Evolutionary conservation across 2,888 invertebrate genomes (phyloP).

Genomic region (Brachypalpus laphriformis): DNA sequence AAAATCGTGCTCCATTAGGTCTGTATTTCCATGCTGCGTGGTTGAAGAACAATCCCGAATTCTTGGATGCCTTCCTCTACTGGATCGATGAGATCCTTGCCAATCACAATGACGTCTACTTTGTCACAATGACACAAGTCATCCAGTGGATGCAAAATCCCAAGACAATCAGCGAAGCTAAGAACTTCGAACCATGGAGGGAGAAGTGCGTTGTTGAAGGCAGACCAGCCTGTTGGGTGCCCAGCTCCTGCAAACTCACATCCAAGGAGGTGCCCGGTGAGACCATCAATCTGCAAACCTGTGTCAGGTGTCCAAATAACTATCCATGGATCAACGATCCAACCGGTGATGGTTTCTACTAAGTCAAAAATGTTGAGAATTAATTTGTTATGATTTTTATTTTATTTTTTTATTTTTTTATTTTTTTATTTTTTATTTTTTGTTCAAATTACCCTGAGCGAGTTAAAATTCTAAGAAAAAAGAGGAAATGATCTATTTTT

Average conservation of each 20-base stretch:
- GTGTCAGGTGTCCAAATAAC: constrained; percentile 95
- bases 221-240: constrained; percentile 92
- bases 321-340: constrained; percentile 98
- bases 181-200: constrained; percentile 97
- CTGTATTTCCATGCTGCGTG: constrained; percentile 97
- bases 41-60: constrained; percentile 96
- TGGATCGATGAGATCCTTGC: constrained; percentile 95
- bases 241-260: constrained; percentile 94
- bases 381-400: constrained; percentile 73
- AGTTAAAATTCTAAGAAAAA: constrained; percentile 49
- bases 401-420: constrained; percentile 58
- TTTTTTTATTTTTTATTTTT: constrained; percentile 61
- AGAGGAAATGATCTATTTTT: constrained; percentile 59
- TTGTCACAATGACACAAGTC: constrained; percentile 97
- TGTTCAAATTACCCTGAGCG: constrained; percentile 54
- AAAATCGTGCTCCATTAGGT: constrained; percentile 94
- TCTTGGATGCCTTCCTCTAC: constrained; percentile 94
- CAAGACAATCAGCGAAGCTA: constrained; percentile 91
- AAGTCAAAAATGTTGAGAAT: constrained; percentile 83
- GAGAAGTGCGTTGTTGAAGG: constrained; percentile 96
- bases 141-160: constrained; percentile 98
- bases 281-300: constrained; percentile 96
- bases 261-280: constrained; percentile 97
- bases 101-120: constrained; percentile 95
- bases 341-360: constrained; percentile 89